Percentiles rank a stretch among this genome's conserved stretches.
phyloP scores from a whole-genome alignment of 2,113 vertebrate species.

The Lasiurus borealis region DNA sequence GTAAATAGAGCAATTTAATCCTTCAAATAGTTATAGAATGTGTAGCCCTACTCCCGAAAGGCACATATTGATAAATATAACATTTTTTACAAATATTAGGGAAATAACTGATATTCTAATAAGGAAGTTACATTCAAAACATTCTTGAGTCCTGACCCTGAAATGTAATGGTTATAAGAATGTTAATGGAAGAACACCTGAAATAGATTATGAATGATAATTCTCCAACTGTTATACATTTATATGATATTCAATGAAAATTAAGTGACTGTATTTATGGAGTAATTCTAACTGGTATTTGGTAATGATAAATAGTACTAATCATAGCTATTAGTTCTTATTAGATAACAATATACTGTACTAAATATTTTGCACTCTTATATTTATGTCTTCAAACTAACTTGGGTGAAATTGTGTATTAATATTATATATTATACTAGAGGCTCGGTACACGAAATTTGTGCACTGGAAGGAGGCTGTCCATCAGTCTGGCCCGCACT shows the following conservation, averaged over 20 bases:
- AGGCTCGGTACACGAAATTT: too few relatives aligned
- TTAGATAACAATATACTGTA: neutral
- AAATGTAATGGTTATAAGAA: neutral
- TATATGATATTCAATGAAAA: conserved; percentile 7
- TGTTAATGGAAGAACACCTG: neutral
- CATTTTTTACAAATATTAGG: neutral
- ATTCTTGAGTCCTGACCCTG: neutral
- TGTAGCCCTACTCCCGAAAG: neutral
- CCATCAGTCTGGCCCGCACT: too few relatives aligned
- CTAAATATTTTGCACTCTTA: neutral
- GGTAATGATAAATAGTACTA: neutral
- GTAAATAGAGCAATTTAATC: neutral
- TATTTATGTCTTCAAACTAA: neutral
- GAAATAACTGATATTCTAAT: neutral
- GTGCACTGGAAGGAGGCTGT: too few relatives aligned
- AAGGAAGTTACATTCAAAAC: neutral
- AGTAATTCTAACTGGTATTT: neutral
- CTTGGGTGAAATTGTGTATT: neutral
- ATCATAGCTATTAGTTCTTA: neutral
- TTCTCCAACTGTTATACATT: neutral
- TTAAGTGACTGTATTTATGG: neutral
- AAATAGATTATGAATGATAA: conserved; percentile 34
- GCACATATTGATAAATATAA: neutral
- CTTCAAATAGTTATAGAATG: neutral
- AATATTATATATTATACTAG: neutral